These are phyloP conservation scores for Macaria liturata DNA, from an alignment of 2,888 invertebrate species.

Conservation along the genomic window DNA sequence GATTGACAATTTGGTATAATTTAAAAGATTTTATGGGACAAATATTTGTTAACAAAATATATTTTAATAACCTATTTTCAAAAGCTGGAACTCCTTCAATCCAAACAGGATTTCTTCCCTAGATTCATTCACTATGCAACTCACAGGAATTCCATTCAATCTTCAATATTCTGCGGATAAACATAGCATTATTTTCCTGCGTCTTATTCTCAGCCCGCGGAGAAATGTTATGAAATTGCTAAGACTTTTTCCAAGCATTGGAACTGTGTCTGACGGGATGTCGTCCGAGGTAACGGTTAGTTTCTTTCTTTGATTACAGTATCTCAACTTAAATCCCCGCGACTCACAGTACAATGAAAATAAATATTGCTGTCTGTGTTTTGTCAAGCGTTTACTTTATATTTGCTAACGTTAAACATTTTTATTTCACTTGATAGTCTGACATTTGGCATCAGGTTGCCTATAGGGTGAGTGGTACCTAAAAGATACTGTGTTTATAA, in stretches of 20 bases:
- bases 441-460: background rate
- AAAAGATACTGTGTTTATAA: background rate
- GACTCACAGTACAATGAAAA: background rate
- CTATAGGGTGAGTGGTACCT: background rate
- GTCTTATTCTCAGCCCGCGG: conserved; percentile 13
- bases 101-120: background rate
- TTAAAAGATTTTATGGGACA: too few species aligned
- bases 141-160: conserved; percentile 6
- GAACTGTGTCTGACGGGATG: conserved; percentile 15
- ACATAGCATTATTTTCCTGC: conserved; percentile 21
- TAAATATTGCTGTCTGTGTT: background rate
- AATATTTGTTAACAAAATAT: too few species aligned
- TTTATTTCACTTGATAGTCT: too few species aligned
- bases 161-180: conserved; percentile 17
- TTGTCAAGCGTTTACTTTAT: background rate
- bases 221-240: conserved; percentile 22
- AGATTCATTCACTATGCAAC: conserved; percentile 1
- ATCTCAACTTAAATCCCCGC: background rate
- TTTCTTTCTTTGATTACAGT: conserved; percentile 13
- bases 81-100: too few species aligned
- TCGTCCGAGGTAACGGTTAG: conserved; percentile 13
- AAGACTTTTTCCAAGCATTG: conserved; percentile 8
- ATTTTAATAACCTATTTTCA: too few species aligned
- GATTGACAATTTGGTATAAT: too few species aligned
- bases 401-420: background rate